Base-by-base conservation (phyloP, 2,113 vertebrate genomes). In the Ictalurus furcatus region DNA sequence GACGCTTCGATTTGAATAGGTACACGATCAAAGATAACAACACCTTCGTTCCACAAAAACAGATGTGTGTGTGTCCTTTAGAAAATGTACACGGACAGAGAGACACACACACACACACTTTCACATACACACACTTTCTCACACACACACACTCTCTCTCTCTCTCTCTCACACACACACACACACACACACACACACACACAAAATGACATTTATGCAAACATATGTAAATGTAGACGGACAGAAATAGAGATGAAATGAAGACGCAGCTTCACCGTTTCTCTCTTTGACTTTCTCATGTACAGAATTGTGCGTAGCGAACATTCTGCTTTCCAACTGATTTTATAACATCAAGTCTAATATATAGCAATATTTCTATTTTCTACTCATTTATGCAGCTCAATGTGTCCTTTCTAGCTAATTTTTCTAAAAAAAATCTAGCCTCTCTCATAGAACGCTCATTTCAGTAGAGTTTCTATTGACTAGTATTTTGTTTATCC, bases 1-100 rank as follows among this genome's bases (percentile, higher is more conserved):
- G 61, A 25, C 3, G 14, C 2, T n/a, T 1, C 16, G 8, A 85
- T 91, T 89, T 91, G 56, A 87, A 87, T 91, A 58, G 69, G 34
- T 1, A 44, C 37, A 76, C 21, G 9, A 12, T 9, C 23, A 44
- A 76, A 44, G 37, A 76, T 25, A 74, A 71, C 0, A 37, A 44
- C 73, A 44, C 19, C 2, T 11, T 37, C 23, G 73, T 76, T 76
- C 17, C 69, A 73, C 69, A 37, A 17, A 37, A 73, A 17, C 69
- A 73, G 69, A 3, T 48, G 52, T 54, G 52, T 54, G n/a, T 69
- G 69, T 73, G 16, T 19, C 30, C 69, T 73, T 73, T 8, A 73
- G 4, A 34, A 6, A 17, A 34, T 11, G 11, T 44, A 44, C 40
- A 44, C 40, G 4, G 40, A 44, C 40, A 44, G 7, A 67, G 25